Base-by-base conservation (phyloP, 2,888 invertebrate species). In the Eilema sororculum region DNA sequence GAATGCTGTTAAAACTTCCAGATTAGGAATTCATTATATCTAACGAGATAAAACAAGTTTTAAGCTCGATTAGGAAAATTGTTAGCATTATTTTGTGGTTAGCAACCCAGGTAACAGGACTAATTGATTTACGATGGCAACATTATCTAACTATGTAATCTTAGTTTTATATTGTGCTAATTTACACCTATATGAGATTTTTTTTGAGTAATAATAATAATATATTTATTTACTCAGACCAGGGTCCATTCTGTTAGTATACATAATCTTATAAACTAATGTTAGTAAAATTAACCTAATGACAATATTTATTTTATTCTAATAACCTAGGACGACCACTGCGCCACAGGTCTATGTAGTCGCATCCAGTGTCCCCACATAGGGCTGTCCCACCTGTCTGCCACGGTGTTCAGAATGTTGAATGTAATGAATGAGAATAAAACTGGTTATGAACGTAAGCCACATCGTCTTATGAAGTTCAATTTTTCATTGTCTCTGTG, bases 11-110 rank as follows among this genome's bases (percentile, higher is more conserved):
- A 86, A 79, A 78, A 81, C 87, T 78, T 85, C 91, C 90, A 87
- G 89, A 91, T 92, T 91, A 89, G 93, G 93, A 90, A 91, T 92
- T 93, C 90, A 90, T 93, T 93, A 93, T 90, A 93, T 91, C 91
- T 91, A 87, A 87, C 82, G 80, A 88, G 86, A 90, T 92, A 91
- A 91, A 89, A 86, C 87, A 80, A 81, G 84, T 82, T 83, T 84
- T 81, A 81, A 83, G 85, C 84, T 84, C 81, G 83, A 84, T 87
- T 87, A 84, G 85, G 87, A 85, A 87, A 86, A 84, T 83, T 75
- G 78, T 82, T 73, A 78, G 73, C 82, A 80, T 84, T 86, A 77
- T 79, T 81, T 81, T 73, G 78, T 76, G 71, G 78, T 74, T 75
- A 59, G 78, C 72, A 81, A 80, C 77, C 78, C 77, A 67, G 76